Evolutionary conservation across 2,888 invertebrate genomes (phyloP), one percentile per base, ranked within the genome.

Genomic region (Eupelmus urozonus): DNA sequence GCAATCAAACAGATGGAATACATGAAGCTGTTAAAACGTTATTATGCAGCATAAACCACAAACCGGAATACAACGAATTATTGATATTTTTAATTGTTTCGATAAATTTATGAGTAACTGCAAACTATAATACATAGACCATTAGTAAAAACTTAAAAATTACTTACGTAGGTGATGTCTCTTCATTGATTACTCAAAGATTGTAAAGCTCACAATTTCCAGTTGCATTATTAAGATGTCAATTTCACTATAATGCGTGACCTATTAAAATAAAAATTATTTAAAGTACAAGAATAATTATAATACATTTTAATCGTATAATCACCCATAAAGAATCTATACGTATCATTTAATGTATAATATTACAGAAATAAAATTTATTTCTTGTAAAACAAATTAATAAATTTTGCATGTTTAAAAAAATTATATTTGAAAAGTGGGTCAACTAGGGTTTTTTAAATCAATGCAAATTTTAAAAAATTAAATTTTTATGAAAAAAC

Each of bases 1-100:
- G 87, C 88, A 88, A 88, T 88, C 88, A 87, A 75, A 71, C 53
- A 59, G 55, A 67, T 53, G 66, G 29, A 60, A 75, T 60, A 60
- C 53, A 80, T 76, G 76, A 82, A 72, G 75, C 76, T 81, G 81
- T 79, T 76, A 78, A 66, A 76, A 81, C 63, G n/a, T 60, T 76
- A 74, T 80, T 45, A 76, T 76, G 71, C 74, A 82, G 73, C 74
- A 67, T 29, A 23, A 63, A 66, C 78, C 67, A 25, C 51, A 63
- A 78, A 82, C 80, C 72, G 78, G 79, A 81, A 81, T 82, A 84
- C 84, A 84, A 84, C 83, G 84, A 84, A 85, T 29, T 75, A 57
- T 72, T 59, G 5, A 60, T 78, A 20, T 74, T 79, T 81, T 78
- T 25, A 62, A 42, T 55, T 23, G 51, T 67, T 42, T 60, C 67